phyloP scores from a whole-genome alignment of 1,140 invertebrate genomes.

The Cryptotermes secundus region DNA sequence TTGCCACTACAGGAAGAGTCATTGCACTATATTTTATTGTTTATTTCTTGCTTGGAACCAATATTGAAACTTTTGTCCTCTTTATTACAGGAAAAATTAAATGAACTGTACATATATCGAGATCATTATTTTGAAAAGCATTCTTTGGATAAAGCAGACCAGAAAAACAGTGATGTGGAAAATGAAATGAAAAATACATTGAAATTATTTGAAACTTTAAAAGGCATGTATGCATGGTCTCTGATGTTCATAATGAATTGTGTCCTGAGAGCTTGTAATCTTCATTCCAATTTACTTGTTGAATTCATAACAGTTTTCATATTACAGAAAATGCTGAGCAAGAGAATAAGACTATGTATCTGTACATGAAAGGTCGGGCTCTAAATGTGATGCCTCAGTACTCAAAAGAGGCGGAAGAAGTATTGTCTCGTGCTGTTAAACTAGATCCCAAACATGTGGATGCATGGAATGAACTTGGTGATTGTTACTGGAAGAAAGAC shows the following conservation, averaged over 20 bases:
- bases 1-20: no score
- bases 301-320: constrained; percentile 37
- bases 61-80: constrained; percentile 13
- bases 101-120: constrained; percentile 66
- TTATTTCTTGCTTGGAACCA: background rate
- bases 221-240: constrained; percentile 56
- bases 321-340: constrained; percentile 45
- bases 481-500: constrained; percentile 87
- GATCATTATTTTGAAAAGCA: constrained; percentile 80
- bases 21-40: no score
- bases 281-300: background rate
- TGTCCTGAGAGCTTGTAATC: constrained; percentile 22
- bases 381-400: constrained; percentile 73
- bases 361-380: constrained; percentile 72
- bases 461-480: constrained; percentile 88
- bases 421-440: constrained; percentile 80
- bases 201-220: constrained; percentile 63
- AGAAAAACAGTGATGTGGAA: constrained; percentile 66
- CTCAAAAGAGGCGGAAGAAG: constrained; percentile 67
- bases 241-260: constrained; percentile 27
- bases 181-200: constrained; percentile 64
- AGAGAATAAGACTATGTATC: constrained; percentile 65
- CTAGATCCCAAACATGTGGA: constrained; percentile 77
- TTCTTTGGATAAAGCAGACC: constrained; percentile 63
- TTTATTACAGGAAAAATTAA: constrained; percentile 61